Percentiles rank a stretch among this genome's conserved stretches.
These are phyloP conservation scores for Uloborus diversus DNA, from an alignment of 1,140 invertebrate genomes.

Conservation along the genomic window DNA sequence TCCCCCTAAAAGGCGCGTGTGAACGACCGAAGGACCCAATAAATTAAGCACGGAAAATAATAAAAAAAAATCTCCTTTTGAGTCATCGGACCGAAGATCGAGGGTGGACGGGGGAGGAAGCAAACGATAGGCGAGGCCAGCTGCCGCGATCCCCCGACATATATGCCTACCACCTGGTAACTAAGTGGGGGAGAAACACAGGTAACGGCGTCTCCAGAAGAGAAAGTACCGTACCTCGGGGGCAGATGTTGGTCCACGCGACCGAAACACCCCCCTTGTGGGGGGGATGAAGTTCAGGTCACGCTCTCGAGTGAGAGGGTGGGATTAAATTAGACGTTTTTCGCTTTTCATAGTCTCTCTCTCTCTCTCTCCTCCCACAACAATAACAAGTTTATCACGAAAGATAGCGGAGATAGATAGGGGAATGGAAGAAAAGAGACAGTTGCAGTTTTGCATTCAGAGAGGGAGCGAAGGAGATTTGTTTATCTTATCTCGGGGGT, in stretches of 20 bases:
- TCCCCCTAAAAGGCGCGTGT: neutral
- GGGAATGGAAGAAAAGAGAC: neutral
- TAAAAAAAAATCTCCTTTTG: neutral
- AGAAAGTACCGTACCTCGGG: neutral
- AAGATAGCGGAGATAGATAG: neutral
- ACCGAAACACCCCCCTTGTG: neutral
- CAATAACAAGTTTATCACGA: constrained; percentile 44
- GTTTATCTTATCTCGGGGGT: neutral
- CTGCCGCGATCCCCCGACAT: neutral
- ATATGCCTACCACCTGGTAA: neutral
- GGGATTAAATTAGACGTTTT: constrained; percentile 47
- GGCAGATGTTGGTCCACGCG: constrained; percentile 17
- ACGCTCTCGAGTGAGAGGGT: neutral
- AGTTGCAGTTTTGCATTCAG: neutral
- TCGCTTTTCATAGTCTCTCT: constrained; percentile 7
- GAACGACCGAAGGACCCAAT: neutral
- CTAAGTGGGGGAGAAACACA: neutral
- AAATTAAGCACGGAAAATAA: neutral
- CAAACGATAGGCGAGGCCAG: neutral
- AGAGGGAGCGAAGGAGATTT: neutral
- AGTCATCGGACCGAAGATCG: constrained; percentile 2
- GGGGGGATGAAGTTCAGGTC: neutral
- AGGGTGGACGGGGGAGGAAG: neutral
- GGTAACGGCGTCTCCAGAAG: constrained; percentile 7
- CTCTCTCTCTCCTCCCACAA: neutral